These are phyloP conservation scores for Mythimna vitellina DNA, from an alignment of 2,888 invertebrate genomes.

Conservation along the genomic window DNA sequence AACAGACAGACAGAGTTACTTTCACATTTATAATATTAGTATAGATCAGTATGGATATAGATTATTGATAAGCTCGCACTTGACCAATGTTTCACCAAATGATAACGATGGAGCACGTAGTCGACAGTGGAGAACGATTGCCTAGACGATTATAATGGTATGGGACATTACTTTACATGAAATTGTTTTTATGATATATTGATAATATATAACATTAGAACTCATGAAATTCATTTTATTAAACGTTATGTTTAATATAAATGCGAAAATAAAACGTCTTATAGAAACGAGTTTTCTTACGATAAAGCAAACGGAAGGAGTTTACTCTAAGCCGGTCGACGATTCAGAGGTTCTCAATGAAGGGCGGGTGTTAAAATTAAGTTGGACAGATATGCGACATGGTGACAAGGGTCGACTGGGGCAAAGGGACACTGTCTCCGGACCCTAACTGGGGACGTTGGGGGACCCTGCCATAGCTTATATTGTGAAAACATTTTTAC, in stretches of 20 bases:
- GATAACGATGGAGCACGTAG: no score
- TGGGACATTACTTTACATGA: no score
- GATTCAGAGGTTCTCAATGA: slow-evolving; percentile 63
- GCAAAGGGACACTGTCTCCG: slow-evolving; percentile 61
- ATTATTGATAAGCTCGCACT: no score
- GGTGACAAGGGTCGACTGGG: slow-evolving; percentile 84
- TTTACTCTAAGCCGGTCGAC: slow-evolving; percentile 66
- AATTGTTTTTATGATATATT: no score
- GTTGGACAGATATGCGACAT: slow-evolving; percentile 85
- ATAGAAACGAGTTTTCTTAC: slow-evolving; percentile 37
- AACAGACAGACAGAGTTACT: no score
- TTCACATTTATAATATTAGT: no score
- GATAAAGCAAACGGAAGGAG: slow-evolving; percentile 58
- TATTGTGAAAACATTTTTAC: slow-evolving; percentile 62
- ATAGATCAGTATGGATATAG: no score
- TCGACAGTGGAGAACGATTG: no score
- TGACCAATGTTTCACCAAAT: no score
- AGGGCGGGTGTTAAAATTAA: slow-evolving; percentile 80
- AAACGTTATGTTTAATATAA: background rate
- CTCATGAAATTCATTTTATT: background rate
- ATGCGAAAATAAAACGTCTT: slow-evolving; percentile 1
- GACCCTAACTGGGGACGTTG: slow-evolving; percentile 40
- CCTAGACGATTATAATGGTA: no score
- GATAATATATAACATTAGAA: no score
- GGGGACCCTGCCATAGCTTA: slow-evolving; percentile 57